Evolutionary conservation across 2,888 invertebrate genomes (phyloP), one percentile per base, ranked within the genome.

Genomic region (Mimachlamys varia): DNA sequence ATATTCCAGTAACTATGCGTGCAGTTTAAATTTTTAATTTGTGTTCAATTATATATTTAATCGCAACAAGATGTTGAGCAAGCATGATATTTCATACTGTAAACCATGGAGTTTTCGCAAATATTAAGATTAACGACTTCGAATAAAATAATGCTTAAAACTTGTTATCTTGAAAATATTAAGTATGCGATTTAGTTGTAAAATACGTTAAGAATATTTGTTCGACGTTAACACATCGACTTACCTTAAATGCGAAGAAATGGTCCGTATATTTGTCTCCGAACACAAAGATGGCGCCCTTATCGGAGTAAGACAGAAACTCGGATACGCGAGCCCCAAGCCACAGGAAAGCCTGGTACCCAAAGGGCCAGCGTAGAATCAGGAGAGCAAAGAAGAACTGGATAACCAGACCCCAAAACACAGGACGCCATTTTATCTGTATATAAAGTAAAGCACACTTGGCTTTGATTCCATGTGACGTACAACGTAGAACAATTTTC

Each of bases 211-310:
- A 44, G 44, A 44, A 44, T 7, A 44, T 53, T 58, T 58, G n/a
- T 58, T 2, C n/a, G 53, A 19, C 4, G 22, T n/a, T 58, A 62
- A 62, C 22, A 13, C 12, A 22, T 33, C 12, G 27, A 33, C 76
- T 22, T 22, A 99, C 99, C 96, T 98, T 97, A 96, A 99, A 99
- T 0, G 98, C 99, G 96, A 99, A 99, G 88, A 97, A 37, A 98
- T 98, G 90, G 97, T 97, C 92, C 7, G 62, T 88, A 90, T 92
- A 95, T 19, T 89, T 88, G 10, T 93, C 92, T 33, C 98, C 98
- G 62, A 98, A 99, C 0, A 99, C 98, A 96, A 99, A 99, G 0
- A 97, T 97, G 0, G 98, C 98, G 0, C 99, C 99, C 0, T 97
- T 97, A 90, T 98, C 97, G 0, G 98, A 98, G 96, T 98, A 99